A percentile compares a stretch with the other conserved stretches of the same genome.
Conservation (phyloP, 2,113 vertebrate genomes). For the Typhlomys cinereus region DNA sequence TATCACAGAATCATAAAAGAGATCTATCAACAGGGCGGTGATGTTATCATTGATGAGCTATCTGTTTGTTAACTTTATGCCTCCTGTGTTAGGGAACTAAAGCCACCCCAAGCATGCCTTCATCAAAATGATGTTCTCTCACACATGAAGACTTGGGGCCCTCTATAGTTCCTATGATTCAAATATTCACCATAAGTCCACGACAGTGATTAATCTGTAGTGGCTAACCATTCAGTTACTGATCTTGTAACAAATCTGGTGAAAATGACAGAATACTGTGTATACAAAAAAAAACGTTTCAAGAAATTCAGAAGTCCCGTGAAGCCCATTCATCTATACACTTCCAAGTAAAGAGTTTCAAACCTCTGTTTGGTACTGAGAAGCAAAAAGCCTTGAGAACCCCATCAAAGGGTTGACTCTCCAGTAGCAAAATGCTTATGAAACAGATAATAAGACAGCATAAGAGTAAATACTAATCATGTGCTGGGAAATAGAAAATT, state of each 20-base stretch:
- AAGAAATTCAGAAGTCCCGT: neutral
- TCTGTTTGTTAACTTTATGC: neutral
- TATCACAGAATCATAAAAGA: constrained; percentile 21
- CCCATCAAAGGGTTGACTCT: neutral
- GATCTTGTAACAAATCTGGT: neutral
- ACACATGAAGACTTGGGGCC: neutral
- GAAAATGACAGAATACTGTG: neutral
- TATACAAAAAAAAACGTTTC: constrained; percentile 12
- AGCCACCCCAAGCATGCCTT: neutral
- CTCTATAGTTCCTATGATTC: constrained; percentile 30
- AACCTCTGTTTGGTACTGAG: neutral
- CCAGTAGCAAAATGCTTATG: constrained; percentile 8
- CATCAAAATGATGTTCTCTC: neutral
- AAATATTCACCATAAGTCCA: neutral
- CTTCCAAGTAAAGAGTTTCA: constrained; percentile 22
- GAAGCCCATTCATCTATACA: neutral
- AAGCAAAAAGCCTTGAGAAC: neutral
- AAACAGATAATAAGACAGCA: neutral
- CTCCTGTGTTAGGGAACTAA: neutral
- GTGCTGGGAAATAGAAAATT: neutral
- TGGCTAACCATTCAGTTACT: neutral
- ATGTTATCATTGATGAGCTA: neutral
- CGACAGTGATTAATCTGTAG: neutral
- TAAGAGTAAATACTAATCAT: neutral
- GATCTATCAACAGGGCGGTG: neutral